These are phyloP conservation scores for Hyphantria cunea DNA, from an alignment of 1,140 invertebrate genomes.

Conservation along the genomic window DNA sequence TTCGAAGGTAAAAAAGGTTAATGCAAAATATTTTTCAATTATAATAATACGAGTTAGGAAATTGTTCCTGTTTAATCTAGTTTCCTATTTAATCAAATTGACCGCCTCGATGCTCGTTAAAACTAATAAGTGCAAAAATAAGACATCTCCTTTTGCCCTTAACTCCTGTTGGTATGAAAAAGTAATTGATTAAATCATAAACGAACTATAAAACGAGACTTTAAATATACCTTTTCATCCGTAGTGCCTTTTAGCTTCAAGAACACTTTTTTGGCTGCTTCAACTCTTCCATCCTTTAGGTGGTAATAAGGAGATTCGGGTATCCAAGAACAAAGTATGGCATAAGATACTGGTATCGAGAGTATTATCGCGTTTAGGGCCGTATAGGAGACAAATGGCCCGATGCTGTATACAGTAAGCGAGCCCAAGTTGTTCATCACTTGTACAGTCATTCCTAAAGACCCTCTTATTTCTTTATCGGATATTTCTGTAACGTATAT, in stretches of 20 bases:
- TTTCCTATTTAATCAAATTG: too few relatives aligned
- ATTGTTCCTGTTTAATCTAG: too few relatives aligned
- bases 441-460: constrained; percentile 86
- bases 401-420: constrained; percentile 81
- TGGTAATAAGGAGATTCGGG: constrained; percentile 91
- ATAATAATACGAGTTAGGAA: too few relatives aligned
- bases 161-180: too few relatives aligned
- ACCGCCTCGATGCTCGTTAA: too few relatives aligned
- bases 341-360: constrained; percentile 80
- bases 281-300: constrained; percentile 81
- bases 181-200: too few relatives aligned
- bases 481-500: constrained; percentile 89
- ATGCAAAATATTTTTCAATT: too few relatives aligned
- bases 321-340: constrained; percentile 85
- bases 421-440: constrained; percentile 86
- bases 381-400: constrained; percentile 82
- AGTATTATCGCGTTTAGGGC: constrained; percentile 76
- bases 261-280: constrained; percentile 70
- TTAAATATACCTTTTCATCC: constrained; percentile 59
- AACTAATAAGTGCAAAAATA: too few relatives aligned
- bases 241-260: constrained; percentile 68
- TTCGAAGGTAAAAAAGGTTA: too few relatives aligned
- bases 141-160: too few relatives aligned
- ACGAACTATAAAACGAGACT: too few relatives aligned
- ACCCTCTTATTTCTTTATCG: constrained; percentile 85